Evolutionary conservation across 92 coral and sea anemone species (phyloP), one percentile per base, ranked within the genome.

Genomic region (Meandrina meandrites): DNA sequence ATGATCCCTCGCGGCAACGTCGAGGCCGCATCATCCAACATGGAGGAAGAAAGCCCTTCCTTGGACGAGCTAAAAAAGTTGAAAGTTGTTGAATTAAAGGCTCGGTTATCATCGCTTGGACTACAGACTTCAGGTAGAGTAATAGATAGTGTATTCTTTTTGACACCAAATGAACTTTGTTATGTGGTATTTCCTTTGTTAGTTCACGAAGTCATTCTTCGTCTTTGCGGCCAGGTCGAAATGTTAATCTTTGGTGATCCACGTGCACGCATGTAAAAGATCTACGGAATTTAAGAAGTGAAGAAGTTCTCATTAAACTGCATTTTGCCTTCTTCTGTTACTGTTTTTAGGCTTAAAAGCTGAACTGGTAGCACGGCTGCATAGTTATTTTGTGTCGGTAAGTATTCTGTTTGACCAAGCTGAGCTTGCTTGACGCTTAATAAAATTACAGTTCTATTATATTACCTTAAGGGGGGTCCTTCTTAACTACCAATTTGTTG

Each of bases 1-100:
- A 84, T 84, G 35, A 84, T 84, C 80, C 87, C 40, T 36, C 72
- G 15, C 80, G 71, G 28, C 36, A 56, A 74, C 87, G 87, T 84
- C 47, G 4, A 16, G 86, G 56, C 64, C 74, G 86, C 85, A 80
- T 60, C 77, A 82, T 93, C 90, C 98, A 97, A 95, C 68, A 97
- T 95, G 98, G 98, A 93, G 93, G 99, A 93, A 87, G 62, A 72
- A 14, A 45, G 78, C 22, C 91, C 87, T 73, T 53, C 98, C 4
- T 84, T 91, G 18, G 95, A 91, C 30, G 92, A 84, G 27, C 91
- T 97, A 1, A 93, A 91, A 67, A 97, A 97, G 90, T 90, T 95
- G 14, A 97, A 97, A 87, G 99, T 97, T 71, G 94, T 93, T 51
- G 98, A 97, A 47, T 87, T 97, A 68, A 97, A 95, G 79, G 91